Base-by-base conservation (phyloP, 2,797 vertebrate species). In the Cyprinella venusta region DNA sequence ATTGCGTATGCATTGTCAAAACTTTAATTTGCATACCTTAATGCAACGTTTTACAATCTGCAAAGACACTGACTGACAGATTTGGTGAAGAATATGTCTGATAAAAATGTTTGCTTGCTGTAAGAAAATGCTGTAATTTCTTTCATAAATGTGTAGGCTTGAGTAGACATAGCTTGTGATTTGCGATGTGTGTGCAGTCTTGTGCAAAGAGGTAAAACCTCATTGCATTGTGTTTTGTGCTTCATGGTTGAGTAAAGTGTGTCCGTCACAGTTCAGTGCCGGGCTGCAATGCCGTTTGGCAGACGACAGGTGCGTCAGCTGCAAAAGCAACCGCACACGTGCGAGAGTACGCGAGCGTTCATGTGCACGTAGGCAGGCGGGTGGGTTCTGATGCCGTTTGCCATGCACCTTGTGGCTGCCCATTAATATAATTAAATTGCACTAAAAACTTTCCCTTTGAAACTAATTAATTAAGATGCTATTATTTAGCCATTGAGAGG, bases 401-500 rank as follows among this genome's bases (percentile, higher is more conserved):
- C 86, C 76, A 74, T 90, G 88, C 89, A 93, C 90, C 92, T 91
- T 90, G 91, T 88, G 88, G 87, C 88, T 84, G 77, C 77, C 88
- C 93, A 93, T 94, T 94, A 93, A 94, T 93, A 92, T 93, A 94
- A 95, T 94, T 91, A 91, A 94, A 94, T 94, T 91, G 91, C 89
- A 91, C 91, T 92, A 87, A 93, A 94, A 95, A 95, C 92, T 93
- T 94, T 94, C 90, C 93, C 92, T 93, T 93, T 93, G 91, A 94
- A 95, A 91, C 92, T 85, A 94, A 95, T 95, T 94, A 95, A 95
- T 95, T 95, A 94, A 93, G 93, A 94, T 92, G 93, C 92, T 94
- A 95, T 95, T 95, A 95, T 95, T 95, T 95, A 95, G 92, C 93
- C 94, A 94, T 95, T 92, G 94, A 96, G 94, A 96, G 96, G 94